These are phyloP conservation scores for Chionoecetes opilio DNA, from an alignment of 1,140 invertebrate genomes.

Conservation along the genomic window DNA sequence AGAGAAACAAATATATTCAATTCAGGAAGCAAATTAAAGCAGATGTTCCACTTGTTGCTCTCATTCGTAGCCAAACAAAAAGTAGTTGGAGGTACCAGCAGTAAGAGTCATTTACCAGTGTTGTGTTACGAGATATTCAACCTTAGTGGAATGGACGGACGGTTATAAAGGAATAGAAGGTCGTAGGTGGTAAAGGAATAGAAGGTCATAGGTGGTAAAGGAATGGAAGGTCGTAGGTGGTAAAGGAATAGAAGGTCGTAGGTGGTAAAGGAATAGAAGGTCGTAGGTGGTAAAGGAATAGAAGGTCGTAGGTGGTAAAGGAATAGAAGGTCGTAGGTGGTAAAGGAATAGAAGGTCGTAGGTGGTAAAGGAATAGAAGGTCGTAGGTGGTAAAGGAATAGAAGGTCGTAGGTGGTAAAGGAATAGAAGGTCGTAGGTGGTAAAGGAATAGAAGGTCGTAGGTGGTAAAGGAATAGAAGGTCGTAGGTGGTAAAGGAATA, in stretches of 20 bases:
- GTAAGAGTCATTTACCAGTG: background rate
- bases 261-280: too few relatives aligned
- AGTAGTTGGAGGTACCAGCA: background rate
- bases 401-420: too few relatives aligned
- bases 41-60: background rate
- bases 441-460: too few relatives aligned
- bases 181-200: background rate
- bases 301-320: background rate
- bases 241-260: background rate
- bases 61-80: background rate
- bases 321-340: background rate
- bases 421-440: too few relatives aligned
- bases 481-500: background rate
- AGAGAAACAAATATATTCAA: constrained; percentile 15
- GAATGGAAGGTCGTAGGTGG: background rate
- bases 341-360: background rate
- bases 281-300: too few relatives aligned
- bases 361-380: background rate
- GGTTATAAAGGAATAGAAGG: background rate
- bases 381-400: too few relatives aligned
- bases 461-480: background rate
- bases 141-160: too few relatives aligned
- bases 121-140: too few relatives aligned
- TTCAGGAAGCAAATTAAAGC: background rate
- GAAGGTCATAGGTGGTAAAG: background rate